Conservation (phyloP, 2,113 vertebrate genomes). For the Puma concolor region DNA sequence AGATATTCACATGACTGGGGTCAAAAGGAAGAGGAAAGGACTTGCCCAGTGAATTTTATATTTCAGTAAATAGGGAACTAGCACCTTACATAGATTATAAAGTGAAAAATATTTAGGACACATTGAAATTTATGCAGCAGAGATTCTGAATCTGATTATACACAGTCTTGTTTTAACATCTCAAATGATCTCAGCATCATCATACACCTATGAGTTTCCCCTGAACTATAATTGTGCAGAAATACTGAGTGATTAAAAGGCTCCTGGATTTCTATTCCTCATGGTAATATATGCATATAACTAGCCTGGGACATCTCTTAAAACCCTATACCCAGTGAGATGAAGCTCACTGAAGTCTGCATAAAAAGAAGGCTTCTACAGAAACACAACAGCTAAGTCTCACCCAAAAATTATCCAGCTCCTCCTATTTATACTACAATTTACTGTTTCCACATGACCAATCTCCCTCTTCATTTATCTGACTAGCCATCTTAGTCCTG, state of each 20-base stretch:
- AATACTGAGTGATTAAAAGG: not conserved
- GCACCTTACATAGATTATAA: not conserved
- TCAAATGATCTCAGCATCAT: not conserved
- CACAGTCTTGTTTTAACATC: conserved; percentile 19
- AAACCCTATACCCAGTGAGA: not conserved
- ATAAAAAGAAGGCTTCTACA: not conserved
- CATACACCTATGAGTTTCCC: not conserved
- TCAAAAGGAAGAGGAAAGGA: not conserved
- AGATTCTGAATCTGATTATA: not conserved
- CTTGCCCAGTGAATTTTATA: not conserved
- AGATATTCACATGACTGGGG: conserved; percentile 7
- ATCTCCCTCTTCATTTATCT: conserved; percentile 28
- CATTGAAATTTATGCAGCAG: not conserved
- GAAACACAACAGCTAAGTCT: not conserved
- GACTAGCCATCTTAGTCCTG: not conserved
- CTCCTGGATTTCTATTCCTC: not conserved
- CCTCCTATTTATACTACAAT: not conserved
- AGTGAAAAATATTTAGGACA: conserved; percentile 23
- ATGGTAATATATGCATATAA: not conserved
- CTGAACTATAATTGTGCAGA: not conserved
- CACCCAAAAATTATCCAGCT: not conserved
- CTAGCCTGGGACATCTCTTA: not conserved
- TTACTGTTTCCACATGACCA: not conserved
- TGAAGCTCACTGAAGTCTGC: not conserved
- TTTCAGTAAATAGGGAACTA: not conserved